Conservation (phyloP, 2,113 vertebrate species). For the Coptodon bakossiorum region DNA sequence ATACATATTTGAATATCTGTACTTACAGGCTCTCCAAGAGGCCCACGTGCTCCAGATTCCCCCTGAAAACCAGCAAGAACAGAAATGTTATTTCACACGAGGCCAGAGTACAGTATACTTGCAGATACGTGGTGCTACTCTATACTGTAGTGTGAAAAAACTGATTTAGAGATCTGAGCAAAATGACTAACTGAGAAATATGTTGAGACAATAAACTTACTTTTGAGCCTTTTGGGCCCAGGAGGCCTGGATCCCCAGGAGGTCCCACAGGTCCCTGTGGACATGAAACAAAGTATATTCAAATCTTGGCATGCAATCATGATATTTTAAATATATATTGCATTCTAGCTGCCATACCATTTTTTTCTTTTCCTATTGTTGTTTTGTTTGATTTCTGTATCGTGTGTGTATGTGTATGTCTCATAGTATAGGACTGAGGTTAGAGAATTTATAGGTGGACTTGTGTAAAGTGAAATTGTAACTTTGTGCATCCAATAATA, state of each 20-base stretch:
- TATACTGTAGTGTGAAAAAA: background rate
- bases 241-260: slow-evolving; percentile 75
- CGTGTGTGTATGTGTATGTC: background rate
- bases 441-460: background rate
- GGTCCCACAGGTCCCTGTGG: slow-evolving; percentile 86
- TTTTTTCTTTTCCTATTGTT: background rate
- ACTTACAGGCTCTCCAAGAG: slow-evolving; percentile 84
- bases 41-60: slow-evolving; percentile 79
- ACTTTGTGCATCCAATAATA: background rate
- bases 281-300: background rate
- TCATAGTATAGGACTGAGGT: rapidly evolving
- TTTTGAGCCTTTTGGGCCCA: slow-evolving; percentile 80
- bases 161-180: background rate
- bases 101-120: background rate
- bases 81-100: background rate
- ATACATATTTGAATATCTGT: background rate
- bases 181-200: background rate
- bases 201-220: slow-evolving; percentile 60
- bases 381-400: background rate
- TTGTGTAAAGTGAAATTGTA: background rate
- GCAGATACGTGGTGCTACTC: rapidly evolving
- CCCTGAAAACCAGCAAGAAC: slow-evolving; percentile 69
- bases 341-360: background rate
- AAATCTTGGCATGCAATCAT: background rate
- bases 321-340: background rate